phyloP scores from a whole-genome alignment of 2,797 vertebrate genomes.

The Lagocephalus sceleratus region DNA sequence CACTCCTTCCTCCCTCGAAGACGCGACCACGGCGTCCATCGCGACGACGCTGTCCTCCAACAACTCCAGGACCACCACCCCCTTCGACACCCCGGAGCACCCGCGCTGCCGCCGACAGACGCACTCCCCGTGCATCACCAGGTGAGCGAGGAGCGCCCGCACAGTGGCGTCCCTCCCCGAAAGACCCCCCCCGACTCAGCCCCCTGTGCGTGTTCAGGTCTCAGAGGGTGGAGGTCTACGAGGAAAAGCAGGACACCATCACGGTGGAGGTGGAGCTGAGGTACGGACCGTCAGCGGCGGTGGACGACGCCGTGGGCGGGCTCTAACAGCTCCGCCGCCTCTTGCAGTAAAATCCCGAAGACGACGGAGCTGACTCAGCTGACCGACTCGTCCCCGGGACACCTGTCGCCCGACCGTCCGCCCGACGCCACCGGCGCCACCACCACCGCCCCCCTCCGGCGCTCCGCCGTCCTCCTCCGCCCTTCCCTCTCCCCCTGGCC shows the following conservation, averaged over 20 bases:
- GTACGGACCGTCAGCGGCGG: slow-evolving; percentile 26
- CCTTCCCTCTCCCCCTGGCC: slow-evolving; percentile 49
- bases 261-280: slow-evolving; percentile 88
- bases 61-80: slow-evolving; percentile 91
- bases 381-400: slow-evolving; percentile 48
- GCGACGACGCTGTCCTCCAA: slow-evolving; percentile 91
- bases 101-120: slow-evolving; percentile 86
- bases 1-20: slow-evolving; percentile 94
- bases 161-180: neutral
- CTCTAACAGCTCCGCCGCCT: neutral
- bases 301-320: no score
- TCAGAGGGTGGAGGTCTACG: slow-evolving; percentile 71
- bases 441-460: slow-evolving; percentile 12
- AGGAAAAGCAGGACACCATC: slow-evolving; percentile 84
- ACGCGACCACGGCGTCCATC: slow-evolving; percentile 93
- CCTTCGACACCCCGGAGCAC: slow-evolving; percentile 90
- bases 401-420: slow-evolving; percentile 31
- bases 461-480: slow-evolving; percentile 40
- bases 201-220: slow-evolving; percentile 66
- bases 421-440: slow-evolving; percentile 15
- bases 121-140: slow-evolving; percentile 80
- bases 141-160: slow-evolving; percentile 68
- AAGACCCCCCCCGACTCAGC: neutral
- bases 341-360: slow-evolving; percentile 63
- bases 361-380: slow-evolving; percentile 67